Conservation (phyloP, 2,888 invertebrate species). For the Lamproptera curius region DNA sequence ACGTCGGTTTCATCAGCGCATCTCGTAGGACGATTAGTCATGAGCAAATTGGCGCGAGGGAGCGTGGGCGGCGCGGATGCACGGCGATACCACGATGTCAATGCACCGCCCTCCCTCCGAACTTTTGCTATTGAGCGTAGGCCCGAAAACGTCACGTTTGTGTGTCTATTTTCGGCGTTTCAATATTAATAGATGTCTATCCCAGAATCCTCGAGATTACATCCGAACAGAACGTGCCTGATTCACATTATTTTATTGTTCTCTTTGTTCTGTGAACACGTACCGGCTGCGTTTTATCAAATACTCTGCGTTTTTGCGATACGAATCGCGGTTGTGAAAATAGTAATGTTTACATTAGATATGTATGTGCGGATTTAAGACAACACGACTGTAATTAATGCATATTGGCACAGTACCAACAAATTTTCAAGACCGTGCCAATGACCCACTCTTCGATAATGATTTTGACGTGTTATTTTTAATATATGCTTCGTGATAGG, state of each 20-base stretch:
- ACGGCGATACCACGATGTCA: conserved; percentile 57
- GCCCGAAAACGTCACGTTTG: neutral
- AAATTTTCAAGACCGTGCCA: neutral
- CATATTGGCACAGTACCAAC: neutral
- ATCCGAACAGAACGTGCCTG: too few relatives aligned
- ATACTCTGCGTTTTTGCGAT: neutral
- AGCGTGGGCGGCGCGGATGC: conserved; percentile 63
- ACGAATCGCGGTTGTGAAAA: neutral
- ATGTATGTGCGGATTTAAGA: neutral
- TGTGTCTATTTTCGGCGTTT: neutral
- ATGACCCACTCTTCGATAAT: neutral
- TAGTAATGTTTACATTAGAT: neutral
- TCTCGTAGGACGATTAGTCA: conserved; percentile 16
- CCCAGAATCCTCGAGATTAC: too few relatives aligned
- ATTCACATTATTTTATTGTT: too few relatives aligned
- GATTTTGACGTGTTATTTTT: too few relatives aligned
- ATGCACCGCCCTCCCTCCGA: conserved; percentile 39
- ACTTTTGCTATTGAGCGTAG: conserved; percentile 27
- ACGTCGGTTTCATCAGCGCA: neutral
- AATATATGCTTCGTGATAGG: too few relatives aligned
- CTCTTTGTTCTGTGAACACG: too few relatives aligned
- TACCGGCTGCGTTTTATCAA: neutral
- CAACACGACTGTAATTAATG: neutral
- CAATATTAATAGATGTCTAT: neutral
- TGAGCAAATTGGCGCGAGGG: conserved; percentile 56